A percentile compares a stretch with the other conserved stretches of the same genome.
These are phyloP conservation scores for Chamaetylas fuelleborni DNA, from an alignment of 2,113 vertebrate genomes.

Conservation along the genomic window DNA sequence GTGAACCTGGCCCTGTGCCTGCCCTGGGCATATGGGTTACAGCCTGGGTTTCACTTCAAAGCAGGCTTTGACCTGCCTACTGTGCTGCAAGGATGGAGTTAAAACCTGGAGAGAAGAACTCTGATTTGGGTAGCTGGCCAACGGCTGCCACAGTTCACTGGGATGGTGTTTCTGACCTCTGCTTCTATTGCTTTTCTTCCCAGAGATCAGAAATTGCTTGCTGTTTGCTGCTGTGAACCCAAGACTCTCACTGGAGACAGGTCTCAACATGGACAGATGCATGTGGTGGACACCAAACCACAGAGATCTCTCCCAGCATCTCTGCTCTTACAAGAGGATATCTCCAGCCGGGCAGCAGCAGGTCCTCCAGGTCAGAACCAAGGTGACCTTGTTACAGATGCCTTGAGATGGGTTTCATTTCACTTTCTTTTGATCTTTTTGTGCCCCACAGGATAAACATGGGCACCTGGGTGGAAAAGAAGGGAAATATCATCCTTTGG, in stretches of 20 bases:
- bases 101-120: conserved; percentile 30
- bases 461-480: neutral
- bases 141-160: neutral
- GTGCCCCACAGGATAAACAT: neutral
- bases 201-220: neutral
- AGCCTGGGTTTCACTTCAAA: conserved; percentile 44
- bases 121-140: neutral
- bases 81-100: conserved; percentile 37
- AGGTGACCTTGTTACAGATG: neutral
- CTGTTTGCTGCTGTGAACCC: neutral
- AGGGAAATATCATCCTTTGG: neutral
- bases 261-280: neutral
- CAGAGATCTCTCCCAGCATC: neutral
- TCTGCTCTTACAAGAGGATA: neutral
- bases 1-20: conserved; percentile 36
- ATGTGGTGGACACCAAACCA: neutral
- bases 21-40: conserved; percentile 43
- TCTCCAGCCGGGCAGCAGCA: neutral
- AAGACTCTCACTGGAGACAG: neutral
- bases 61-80: conserved; percentile 65
- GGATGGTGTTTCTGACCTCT: conserved; percentile 18
- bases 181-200: neutral
- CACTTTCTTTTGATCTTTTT: neutral
- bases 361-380: neutral
- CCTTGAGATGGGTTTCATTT: neutral